A percentile compares a stretch with the other conserved stretches of the same genome.
phyloP scores from a whole-genome alignment of 2,888 invertebrate genomes.

The Drosophila cognata region DNA sequence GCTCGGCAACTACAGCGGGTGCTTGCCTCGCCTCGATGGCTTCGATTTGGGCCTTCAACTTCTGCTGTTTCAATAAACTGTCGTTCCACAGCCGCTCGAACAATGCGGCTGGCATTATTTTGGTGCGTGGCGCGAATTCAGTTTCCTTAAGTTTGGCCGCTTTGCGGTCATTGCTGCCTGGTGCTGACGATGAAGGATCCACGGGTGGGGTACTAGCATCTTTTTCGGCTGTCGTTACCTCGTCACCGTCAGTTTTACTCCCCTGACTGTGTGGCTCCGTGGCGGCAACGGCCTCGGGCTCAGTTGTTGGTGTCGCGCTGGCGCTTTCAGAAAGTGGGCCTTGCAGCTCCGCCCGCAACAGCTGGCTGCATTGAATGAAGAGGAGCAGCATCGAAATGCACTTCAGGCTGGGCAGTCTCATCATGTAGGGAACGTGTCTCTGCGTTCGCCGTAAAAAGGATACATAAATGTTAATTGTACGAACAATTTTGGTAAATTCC shows the following conservation, averaged over 20 bases:
- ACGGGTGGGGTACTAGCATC: conserved; percentile 26
- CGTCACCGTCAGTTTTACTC: conserved; percentile 36
- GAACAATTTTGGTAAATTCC: conserved; percentile 36
- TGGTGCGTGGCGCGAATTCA: conserved; percentile 60
- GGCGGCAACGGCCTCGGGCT: conserved; percentile 4
- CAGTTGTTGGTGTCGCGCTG: conserved; percentile 35
- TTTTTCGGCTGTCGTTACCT: conserved; percentile 52
- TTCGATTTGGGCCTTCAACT: conserved; percentile 77
- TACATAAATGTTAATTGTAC: conserved; percentile 26
- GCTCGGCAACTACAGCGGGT: conserved; percentile 79
- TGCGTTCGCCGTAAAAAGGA: conserved; percentile 8
- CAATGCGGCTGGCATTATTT: conserved; percentile 67
- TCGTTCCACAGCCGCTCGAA: conserved; percentile 78
- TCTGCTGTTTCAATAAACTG: conserved; percentile 68
- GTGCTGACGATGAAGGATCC: conserved; percentile 31
- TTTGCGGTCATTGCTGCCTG: conserved; percentile 62
- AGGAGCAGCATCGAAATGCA: conserved; percentile 56
- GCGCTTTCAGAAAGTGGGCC: conserved; percentile 65
- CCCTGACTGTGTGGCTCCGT: conserved; percentile 22
- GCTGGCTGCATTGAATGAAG: conserved; percentile 38
- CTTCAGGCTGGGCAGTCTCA: conserved; percentile 57
- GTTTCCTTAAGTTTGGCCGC: conserved; percentile 62
- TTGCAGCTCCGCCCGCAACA: conserved; percentile 69
- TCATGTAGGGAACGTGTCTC: conserved; percentile 39
- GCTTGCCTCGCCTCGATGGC: conserved; percentile 58